Evolutionary conservation across 2,888 invertebrate species (phyloP).

Genomic region (Caenorhabditis sp.): DNA sequence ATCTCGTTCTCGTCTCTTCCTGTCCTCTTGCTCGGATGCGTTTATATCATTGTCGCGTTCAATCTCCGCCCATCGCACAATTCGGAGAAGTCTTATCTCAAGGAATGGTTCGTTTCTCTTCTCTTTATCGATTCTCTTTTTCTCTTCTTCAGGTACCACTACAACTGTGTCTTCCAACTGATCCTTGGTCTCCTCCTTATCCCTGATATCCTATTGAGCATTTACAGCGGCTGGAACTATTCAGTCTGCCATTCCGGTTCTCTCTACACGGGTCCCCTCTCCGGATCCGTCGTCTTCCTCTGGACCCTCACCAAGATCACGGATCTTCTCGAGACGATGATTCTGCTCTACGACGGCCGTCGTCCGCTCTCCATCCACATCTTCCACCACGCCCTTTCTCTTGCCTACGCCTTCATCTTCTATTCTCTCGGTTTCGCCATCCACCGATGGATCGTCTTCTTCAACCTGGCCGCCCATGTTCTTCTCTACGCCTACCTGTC

Average conservation of each 20-base stretch:
- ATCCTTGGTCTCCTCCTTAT: conserved; percentile 46
- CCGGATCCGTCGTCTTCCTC: conserved; percentile 53
- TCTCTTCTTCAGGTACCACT: conserved; percentile 53
- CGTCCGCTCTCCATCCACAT: conserved; percentile 66
- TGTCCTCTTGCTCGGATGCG: conserved; percentile 46
- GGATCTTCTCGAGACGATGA: conserved; percentile 64
- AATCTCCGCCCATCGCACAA: conserved; percentile 46
- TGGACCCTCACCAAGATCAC: conserved; percentile 64
- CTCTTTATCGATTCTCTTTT: too few relatives aligned
- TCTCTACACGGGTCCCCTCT: conserved; percentile 60
- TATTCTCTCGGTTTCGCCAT: conserved; percentile 56
- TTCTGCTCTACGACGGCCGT: conserved; percentile 64
- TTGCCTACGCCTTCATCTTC: conserved; percentile 63
- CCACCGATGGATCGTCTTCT: conserved; percentile 68
- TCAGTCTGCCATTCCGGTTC: conserved; percentile 61
- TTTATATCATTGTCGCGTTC: conserved; percentile 47
- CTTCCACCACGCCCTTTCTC: conserved; percentile 65
- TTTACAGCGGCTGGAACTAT: conserved; percentile 62
- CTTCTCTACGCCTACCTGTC: conserved; percentile 68
- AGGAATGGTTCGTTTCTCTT: conserved; percentile 21
- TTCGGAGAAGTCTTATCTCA: conserved; percentile 29
- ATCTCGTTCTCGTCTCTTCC: conserved; percentile 30
- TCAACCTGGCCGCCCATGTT: conserved; percentile 66
- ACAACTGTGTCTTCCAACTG: conserved; percentile 59
- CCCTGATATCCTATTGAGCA: conserved; percentile 56